Base-by-base conservation (phyloP, 2,113 vertebrate genomes). In the human region DNA sequence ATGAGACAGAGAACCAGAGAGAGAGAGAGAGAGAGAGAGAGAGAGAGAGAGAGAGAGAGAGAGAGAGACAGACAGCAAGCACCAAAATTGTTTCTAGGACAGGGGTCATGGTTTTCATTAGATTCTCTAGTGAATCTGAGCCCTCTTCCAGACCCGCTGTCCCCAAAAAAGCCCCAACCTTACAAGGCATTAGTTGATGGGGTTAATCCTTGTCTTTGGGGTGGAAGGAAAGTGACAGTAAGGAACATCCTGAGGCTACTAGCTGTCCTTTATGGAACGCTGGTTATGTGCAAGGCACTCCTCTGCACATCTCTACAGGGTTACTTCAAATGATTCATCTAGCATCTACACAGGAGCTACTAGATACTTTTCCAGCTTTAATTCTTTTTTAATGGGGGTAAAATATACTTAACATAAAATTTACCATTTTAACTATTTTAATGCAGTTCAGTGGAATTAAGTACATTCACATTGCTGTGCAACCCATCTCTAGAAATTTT, bases 351-450 rank as follows among this genome's bases (percentile, higher is more conserved):
- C 7, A 43, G 5, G 32, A 94, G 23, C 23, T 86, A 14, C 18
- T 45, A 18, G 12, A 3, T 7, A 4, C 30, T 66, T 43, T 72
- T 64, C 50, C 72, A 91, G 75, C 43, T 70, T 95, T 76, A 61
- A 22, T 45, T 90, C 7, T 55, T 90, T 55, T 59, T 61, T 25
- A 85, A 80, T 88, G 35, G 30, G 80, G 22, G 6, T 20, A 80
- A 94, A 86, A 88, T 50, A 35, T 30, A 7, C 16, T 61, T 64
- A 45, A 68, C 10, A 45, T 72, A 87, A 93, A 96, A 96, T 72
- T 32, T 64, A 59, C 9, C 35, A n/a, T 52, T 94, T 83, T 59
- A 70, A 61, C 23, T 72, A n/a, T 72, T 50, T 82, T 43, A 40
- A 72, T 22, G 2, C 4, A n/a, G 9, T 35, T 79, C 32, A 52